Evolutionary conservation across 2,797 vertebrate genomes (phyloP), one percentile per base, ranked within the genome.

Genomic region (Anguilla obscura): DNA sequence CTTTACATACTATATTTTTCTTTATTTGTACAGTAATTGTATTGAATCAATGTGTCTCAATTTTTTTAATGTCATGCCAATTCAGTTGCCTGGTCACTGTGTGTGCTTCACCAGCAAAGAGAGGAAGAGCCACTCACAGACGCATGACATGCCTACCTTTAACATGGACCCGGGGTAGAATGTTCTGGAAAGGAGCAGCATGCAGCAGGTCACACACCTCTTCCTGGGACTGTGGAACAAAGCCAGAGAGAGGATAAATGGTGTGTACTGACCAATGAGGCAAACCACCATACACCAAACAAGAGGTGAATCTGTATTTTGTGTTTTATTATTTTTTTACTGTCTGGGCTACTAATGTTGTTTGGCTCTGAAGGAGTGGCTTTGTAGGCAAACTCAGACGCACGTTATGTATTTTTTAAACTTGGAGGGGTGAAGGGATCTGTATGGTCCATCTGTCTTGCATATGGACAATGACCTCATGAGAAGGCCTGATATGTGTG

Each of bases 171-270:
- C 98, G 94, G 1, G 99, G 99, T 58, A 99, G 95, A 92, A 99
- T 99, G 93, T 99, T 99, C 92, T 99, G 99, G 92, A 99, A 99
- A 0, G 98, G 99, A 0, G 99, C 99, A 0, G 98, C 99, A 0
- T 99, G 99, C 89, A 99, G 90, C 92, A 99, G 94, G 93, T 99
- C 99, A 92, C 99, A 99, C 18, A 99, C 98, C 90, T 99, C 99
- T 92, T 99, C 99, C 88, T 99, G 96, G 4, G 98, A 99, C 98
- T 99, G 89, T 83, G 40, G 40, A 87, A 91, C 16, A 60, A 54
- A 8, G 30, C 50, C 87, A 83, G 48, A 86, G 30, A 88, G 58
- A 14, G 85, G 27, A 40, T 40, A 21, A 45, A 79, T 40, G 74
- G 33, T 18, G 33, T 45, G 45, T 48, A 16, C 21, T 8, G 79